Base-by-base conservation (phyloP, 2,888 invertebrate genomes). In the Branchipolynoe longqiensis region DNA sequence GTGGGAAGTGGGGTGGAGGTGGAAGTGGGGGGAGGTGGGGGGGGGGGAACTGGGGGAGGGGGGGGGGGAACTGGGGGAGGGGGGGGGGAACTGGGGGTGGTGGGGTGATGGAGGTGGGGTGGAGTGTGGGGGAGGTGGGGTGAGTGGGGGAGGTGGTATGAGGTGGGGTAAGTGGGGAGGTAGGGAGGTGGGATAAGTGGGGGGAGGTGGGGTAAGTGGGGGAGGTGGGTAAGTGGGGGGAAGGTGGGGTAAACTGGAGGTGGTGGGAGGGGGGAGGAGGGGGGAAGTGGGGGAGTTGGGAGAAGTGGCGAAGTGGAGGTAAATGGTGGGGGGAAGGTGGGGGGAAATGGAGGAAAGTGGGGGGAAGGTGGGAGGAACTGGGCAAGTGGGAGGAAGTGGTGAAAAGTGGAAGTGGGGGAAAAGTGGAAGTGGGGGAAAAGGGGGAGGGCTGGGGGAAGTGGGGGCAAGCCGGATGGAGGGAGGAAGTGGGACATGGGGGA, bases 111-210 rank as follows among this genome's bases (percentile, higher is more conserved):
- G n/a, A n/a, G n/a, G n/a, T n/a, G n/a, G n/a, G n/a, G n/a, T n/a
- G n/a, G n/a, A n/a, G n/a, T n/a, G n/a, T n/a, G n/a, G n/a, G 1
- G 69, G n/a, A 8, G 69, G 69, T 8, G 69, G 78, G 62, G 85
- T 36, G 82, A 36, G 48, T 28, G 59, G 33, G 84, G 64, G 84
- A 84, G 85, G 81, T 4, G 31, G 48, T 48, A 25, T 25, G 28
- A 62, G 62, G n/a, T 62, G 62, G 62, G 28, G 8, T 12, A 25
- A 6, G 6, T 62, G 62, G 8, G 62, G 62, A 6, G n/a, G 62
- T 8, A 25, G 6, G 8, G 62, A 14, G 12, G 28, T 14, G 62
- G n/a, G 8, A 62, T 22, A 25, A 62, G 62, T 25, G 8, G 12
- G n/a, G 62, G 8, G 62, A 14, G 62, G 62, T 25, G 62, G 62